These are phyloP conservation scores for Asarcornis scutulata DNA, from an alignment of 2,113 vertebrate genomes.

Conservation along the genomic window DNA sequence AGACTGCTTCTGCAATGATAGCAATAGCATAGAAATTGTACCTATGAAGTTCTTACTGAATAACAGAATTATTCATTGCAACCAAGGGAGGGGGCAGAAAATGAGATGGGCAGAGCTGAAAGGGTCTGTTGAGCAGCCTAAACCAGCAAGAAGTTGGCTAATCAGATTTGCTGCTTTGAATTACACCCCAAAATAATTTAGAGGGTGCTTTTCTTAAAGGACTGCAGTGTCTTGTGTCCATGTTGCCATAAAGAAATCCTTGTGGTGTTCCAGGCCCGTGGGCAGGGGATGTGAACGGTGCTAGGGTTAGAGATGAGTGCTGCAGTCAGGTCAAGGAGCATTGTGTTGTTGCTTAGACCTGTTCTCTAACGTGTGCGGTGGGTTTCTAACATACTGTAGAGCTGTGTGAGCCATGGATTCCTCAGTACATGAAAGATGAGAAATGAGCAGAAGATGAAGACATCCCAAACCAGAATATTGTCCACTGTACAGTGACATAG, in stretches of 20 bases:
- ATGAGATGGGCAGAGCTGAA: background rate
- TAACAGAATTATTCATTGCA: background rate
- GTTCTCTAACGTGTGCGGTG: background rate
- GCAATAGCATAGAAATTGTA: background rate
- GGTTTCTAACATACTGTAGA: background rate
- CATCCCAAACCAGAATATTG: background rate
- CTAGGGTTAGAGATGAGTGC: background rate
- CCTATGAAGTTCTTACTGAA: background rate
- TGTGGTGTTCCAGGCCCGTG: background rate
- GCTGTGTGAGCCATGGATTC: background rate
- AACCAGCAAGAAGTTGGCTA: background rate
- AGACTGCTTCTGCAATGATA: background rate
- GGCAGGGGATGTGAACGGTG: background rate
- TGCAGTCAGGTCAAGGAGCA: background rate
- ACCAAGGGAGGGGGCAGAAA: background rate
- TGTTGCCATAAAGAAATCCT: background rate
- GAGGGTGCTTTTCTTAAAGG: background rate
- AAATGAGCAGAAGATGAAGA: background rate
- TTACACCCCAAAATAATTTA: background rate
- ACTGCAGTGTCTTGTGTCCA: background rate
- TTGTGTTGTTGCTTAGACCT: background rate
- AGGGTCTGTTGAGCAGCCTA: background rate
- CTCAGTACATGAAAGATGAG: background rate
- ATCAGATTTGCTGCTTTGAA: background rate
- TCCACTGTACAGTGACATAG: accelerated